Conservation (phyloP, 2,113 vertebrate species). For the Glaucidium brasilianum region DNA sequence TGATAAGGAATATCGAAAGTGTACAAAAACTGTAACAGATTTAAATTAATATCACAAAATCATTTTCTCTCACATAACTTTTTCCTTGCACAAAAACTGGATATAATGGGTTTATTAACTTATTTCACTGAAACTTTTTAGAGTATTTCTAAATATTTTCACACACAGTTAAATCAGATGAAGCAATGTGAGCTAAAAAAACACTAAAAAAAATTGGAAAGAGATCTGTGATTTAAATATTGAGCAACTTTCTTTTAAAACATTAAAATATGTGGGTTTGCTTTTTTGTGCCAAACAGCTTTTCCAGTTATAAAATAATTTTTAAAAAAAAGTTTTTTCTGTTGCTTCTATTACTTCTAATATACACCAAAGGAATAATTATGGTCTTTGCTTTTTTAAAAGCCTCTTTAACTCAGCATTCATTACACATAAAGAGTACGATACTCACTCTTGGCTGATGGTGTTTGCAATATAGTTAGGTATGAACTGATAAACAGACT, state of each 20-base stretch:
- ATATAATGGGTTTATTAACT: background rate
- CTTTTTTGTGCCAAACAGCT: background rate
- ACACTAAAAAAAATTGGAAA: background rate
- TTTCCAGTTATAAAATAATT: too few species aligned
- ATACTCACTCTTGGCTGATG: background rate
- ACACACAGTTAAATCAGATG: background rate
- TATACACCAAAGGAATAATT: background rate
- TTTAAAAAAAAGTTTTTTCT: background rate
- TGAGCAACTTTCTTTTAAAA: background rate
- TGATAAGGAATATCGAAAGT: background rate
- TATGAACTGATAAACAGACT: background rate
- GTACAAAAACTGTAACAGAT: background rate
- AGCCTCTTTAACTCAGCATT: background rate
- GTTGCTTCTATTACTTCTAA: background rate
- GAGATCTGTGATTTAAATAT: background rate
- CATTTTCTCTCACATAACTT: background rate
- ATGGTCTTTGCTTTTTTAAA: background rate
- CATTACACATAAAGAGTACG: background rate
- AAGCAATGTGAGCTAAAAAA: background rate
- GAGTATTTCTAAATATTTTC: background rate
- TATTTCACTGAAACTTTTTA: background rate
- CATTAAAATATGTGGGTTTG: background rate
- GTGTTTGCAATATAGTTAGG: background rate
- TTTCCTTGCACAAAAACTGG: background rate
- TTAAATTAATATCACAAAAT: background rate